Percentiles rank a stretch among this genome's conserved stretches.
Evolutionary conservation across 2,888 invertebrate genomes (phyloP).

Genomic region (Cordilura impudica): DNA sequence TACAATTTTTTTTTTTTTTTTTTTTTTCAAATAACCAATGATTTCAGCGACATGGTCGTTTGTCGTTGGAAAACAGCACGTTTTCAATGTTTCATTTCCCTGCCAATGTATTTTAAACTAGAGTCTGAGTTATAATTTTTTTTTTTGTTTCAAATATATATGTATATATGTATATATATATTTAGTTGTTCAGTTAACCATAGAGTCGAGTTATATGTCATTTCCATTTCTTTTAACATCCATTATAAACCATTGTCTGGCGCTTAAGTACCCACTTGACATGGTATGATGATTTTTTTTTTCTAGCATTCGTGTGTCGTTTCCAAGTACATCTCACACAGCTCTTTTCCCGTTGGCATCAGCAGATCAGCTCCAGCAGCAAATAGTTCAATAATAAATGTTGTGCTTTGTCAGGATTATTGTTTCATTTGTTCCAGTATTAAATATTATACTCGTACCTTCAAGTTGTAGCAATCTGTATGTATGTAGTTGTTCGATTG

Average conservation of each 20-base stretch:
- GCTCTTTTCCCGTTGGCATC: neutral
- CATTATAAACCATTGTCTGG: slow-evolving; percentile 61
- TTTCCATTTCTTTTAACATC: slow-evolving; percentile 63
- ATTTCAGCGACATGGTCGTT: neutral
- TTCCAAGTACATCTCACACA: slow-evolving; percentile 20
- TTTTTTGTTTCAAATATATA: neutral
- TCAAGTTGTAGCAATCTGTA: neutral
- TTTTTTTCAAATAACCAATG: slow-evolving; percentile 39
- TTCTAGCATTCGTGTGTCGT: slow-evolving; percentile 18
- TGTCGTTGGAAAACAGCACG: slow-evolving; percentile 45
- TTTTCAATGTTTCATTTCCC: slow-evolving; percentile 55
- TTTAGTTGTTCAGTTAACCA: slow-evolving; percentile 42
- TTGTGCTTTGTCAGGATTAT: slow-evolving; percentile 75
- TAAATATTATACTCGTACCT: slow-evolving; percentile 48
- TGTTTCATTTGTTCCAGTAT: slow-evolving; percentile 67
- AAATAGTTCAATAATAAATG: slow-evolving; percentile 75
- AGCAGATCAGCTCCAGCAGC: slow-evolving; percentile 17
- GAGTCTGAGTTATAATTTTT: slow-evolving; percentile 49
- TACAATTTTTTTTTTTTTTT: slow-evolving; percentile 10
- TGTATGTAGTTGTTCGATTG: neutral
- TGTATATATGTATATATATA: neutral
- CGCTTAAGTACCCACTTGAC: slow-evolving; percentile 64
- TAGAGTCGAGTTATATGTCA: slow-evolving; percentile 59
- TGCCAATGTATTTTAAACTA: slow-evolving; percentile 55
- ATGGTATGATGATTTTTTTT: slow-evolving; percentile 51